phyloP scores from a whole-genome alignment of 2,113 vertebrate species.

The Piaya cayana region DNA sequence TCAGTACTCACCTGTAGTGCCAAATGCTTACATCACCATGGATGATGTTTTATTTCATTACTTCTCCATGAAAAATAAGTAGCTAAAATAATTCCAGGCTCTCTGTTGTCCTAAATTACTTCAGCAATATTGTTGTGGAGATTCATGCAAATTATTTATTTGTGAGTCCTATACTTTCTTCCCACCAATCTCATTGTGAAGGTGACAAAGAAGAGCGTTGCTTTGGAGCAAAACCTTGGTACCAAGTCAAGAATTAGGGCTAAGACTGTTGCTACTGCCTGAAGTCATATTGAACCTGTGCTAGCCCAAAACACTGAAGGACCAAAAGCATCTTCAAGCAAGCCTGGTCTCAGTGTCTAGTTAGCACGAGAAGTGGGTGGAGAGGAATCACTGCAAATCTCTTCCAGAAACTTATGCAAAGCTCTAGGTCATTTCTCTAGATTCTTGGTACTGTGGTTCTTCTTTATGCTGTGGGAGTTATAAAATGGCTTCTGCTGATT shows the following conservation, averaged over 20 bases:
- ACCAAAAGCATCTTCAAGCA: background rate
- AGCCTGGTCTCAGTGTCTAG: background rate
- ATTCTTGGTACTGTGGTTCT: background rate
- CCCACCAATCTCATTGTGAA: background rate
- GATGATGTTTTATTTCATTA: background rate
- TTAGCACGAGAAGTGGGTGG: background rate
- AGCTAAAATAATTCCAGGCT: background rate
- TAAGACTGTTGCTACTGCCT: background rate
- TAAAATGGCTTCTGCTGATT: background rate
- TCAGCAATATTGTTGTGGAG: background rate
- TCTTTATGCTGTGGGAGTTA: background rate
- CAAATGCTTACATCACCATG: background rate
- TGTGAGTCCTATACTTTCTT: background rate
- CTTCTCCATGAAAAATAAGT: background rate
- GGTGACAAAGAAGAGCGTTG: background rate
- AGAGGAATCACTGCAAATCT: background rate
- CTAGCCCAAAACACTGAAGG: background rate
- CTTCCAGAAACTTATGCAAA: background rate
- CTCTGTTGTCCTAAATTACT: background rate
- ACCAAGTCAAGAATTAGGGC: background rate
- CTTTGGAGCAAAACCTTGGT: background rate
- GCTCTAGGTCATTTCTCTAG: background rate
- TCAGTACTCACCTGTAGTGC: background rate
- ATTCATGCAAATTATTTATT: background rate
- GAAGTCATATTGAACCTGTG: background rate